Conservation (phyloP, 2,888 invertebrate genomes). For the Isotomurus palustris region DNA sequence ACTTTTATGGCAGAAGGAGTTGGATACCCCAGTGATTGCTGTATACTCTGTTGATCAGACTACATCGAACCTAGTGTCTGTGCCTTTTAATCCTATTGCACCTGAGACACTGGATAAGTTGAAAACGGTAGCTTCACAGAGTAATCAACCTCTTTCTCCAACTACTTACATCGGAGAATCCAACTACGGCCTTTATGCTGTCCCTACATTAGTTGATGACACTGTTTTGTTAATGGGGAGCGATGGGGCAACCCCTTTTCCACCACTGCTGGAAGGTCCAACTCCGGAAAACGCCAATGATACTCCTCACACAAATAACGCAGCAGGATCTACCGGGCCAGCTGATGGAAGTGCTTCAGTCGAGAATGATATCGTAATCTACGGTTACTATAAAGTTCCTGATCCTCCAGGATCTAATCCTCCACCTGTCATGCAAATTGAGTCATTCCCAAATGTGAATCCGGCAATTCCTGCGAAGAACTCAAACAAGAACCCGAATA, state of each 20-base stretch:
- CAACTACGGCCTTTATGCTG: slow-evolving; percentile 79
- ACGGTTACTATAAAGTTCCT: slow-evolving; percentile 38
- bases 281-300: slow-evolving; percentile 17
- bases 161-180: slow-evolving; percentile 90
- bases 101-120: slow-evolving; percentile 65
- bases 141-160: slow-evolving; percentile 58
- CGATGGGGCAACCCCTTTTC: slow-evolving; percentile 61
- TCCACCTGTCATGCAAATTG: slow-evolving; percentile 18
- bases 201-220: slow-evolving; percentile 88
- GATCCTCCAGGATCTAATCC: slow-evolving; percentile 20
- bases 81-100: slow-evolving; percentile 85
- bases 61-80: slow-evolving; percentile 63
- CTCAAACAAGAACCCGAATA: no score
- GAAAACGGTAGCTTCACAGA: slow-evolving; percentile 25
- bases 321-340: neutral
- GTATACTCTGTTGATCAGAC: slow-evolving; percentile 73
- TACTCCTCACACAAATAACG: slow-evolving; percentile 14
- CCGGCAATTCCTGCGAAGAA: no score
- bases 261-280: slow-evolving; percentile 72
- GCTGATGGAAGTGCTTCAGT: slow-evolving; percentile 15
- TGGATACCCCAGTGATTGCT: slow-evolving; percentile 85
- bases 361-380: slow-evolving; percentile 21
- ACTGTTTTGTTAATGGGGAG: slow-evolving; percentile 73
- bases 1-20: slow-evolving; percentile 79
- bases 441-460: neutral